A percentile compares a stretch with the other conserved stretches of the same genome.
These are phyloP conservation scores for Andrena minutula DNA, from an alignment of 2,888 invertebrate species.

Conservation along the genomic window DNA sequence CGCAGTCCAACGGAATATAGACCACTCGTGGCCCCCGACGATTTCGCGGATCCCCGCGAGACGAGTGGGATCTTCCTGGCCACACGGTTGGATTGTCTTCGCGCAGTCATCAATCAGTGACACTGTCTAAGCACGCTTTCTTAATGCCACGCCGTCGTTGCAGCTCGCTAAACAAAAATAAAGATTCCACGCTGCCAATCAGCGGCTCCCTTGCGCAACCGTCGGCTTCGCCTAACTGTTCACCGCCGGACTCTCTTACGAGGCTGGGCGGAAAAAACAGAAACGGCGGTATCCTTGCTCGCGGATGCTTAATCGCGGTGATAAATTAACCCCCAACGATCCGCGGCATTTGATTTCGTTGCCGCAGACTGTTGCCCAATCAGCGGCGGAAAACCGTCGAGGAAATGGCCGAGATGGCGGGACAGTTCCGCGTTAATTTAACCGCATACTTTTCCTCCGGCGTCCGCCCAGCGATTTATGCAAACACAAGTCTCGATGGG, in stretches of 20 bases:
- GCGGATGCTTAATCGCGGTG: constrained; percentile 29
- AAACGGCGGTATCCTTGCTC: constrained; percentile 7
- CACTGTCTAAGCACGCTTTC: constrained; percentile 45
- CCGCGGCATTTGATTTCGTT: background rate
- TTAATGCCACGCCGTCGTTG: constrained; percentile 48
- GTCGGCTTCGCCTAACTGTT: constrained; percentile 40
- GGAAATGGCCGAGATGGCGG: background rate
- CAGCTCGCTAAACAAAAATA: constrained; percentile 46
- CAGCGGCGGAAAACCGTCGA: background rate
- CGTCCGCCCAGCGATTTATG: constrained; percentile 24
- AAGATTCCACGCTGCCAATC: constrained; percentile 45
- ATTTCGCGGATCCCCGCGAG: constrained; percentile 7
- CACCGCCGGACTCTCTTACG: background rate
- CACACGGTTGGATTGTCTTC: constrained; percentile 39
- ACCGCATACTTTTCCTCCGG: background rate
- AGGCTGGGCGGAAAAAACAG: constrained; percentile 4
- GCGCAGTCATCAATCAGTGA: constrained; percentile 49
- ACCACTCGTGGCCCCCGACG: background rate
- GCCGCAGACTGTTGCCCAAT: constrained; percentile 8
- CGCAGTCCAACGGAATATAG: background rate
- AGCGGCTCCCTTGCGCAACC: constrained; percentile 50
- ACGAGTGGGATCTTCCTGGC: background rate
- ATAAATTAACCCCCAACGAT: constrained; percentile 36
- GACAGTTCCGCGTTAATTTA: constrained; percentile 29
- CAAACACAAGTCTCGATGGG: constrained; percentile 20